phyloP scores from a whole-genome alignment of 2,888 invertebrate genomes.

The Gnatocerus cornutus region DNA sequence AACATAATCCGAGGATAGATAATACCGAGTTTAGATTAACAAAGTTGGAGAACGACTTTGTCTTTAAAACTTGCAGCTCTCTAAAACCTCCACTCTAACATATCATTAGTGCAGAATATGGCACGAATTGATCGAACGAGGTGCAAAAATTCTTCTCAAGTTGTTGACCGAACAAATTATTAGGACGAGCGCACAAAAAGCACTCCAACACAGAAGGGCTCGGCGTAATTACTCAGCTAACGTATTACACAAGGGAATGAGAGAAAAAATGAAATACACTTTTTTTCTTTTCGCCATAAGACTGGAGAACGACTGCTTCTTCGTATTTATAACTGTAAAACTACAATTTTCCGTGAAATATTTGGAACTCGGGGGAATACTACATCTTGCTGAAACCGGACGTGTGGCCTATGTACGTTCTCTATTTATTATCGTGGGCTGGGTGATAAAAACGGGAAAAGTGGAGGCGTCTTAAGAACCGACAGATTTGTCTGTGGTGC shows the following conservation, averaged over 20 bases:
- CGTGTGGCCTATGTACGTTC: constrained; percentile 45
- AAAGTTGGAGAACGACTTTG: constrained; percentile 17
- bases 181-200: constrained; percentile 7
- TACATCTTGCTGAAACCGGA: constrained; percentile 44
- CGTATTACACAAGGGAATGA: constrained; percentile 45
- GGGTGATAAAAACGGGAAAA: constrained; percentile 40
- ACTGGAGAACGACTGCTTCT: constrained; percentile 20
- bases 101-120: not conserved
- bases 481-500: constrained; percentile 21
- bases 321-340: constrained; percentile 49
- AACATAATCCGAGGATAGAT: constrained; percentile 11
- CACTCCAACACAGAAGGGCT: constrained; percentile 10
- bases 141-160: not conserved
- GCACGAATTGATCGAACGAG: not conserved
- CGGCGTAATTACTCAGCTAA: constrained; percentile 45
- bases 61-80: not conserved
- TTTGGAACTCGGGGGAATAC: constrained; percentile 36
- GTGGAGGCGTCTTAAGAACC: constrained; percentile 9
- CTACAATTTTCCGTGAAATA: constrained; percentile 51
- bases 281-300: constrained; percentile 8
- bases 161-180: constrained; percentile 42
- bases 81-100: not conserved
- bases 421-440: constrained; percentile 41
- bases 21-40: constrained; percentile 31
- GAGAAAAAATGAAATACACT: constrained; percentile 36